Base-by-base conservation (phyloP, 2,888 invertebrate genomes). In the Aricia artaxerxes region DNA sequence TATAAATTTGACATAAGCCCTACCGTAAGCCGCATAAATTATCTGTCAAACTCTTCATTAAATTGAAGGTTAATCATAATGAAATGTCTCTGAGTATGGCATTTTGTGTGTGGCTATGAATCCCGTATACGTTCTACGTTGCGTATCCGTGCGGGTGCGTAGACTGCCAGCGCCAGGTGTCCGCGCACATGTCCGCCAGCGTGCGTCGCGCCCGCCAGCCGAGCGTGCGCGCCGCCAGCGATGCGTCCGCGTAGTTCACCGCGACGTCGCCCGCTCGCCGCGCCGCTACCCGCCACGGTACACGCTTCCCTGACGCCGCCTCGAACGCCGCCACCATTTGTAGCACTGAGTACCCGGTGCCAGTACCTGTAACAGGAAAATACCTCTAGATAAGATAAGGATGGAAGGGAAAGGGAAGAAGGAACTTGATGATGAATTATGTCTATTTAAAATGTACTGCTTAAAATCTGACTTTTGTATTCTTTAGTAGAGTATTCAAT, bases 111-210 rank as follows among this genome's bases (percentile, higher is more conserved):
- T 24, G 31, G 31, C 3, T 31, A 31, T 3, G 4, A 31, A 11
- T 24, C 64, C 2, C 7, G 61, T 44, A 2, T 49, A 53, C 44
- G 75, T 31, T 6, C 64, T 78, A 78, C 9, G 64, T 16, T 24
- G 73, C 73, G 61, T 79, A 98, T 0, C 98, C 98, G 81, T 96
- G 95, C 1, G 98, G 98, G 92, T 98, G 97, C 78, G 93, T 92
- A 78, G 96, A 96, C 90, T 98, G 98, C 98, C 98, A 98, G 78
- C 95, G 95, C 98, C 98, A 98, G 0, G 97, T 96, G 87, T 98
- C 98, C 11, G 88, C 90, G 88, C 98, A 98, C 98, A 98, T 98
- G 83, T 97, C 97, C 13, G 96, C 92, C 4, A 99, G 92, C 80
- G 95, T 95, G 86, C 95, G 95, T n/a, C 95, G 95, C 31, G 98